phyloP scores from a whole-genome alignment of 2,797 vertebrate species.

The Cyprinodon diabolis region DNA sequence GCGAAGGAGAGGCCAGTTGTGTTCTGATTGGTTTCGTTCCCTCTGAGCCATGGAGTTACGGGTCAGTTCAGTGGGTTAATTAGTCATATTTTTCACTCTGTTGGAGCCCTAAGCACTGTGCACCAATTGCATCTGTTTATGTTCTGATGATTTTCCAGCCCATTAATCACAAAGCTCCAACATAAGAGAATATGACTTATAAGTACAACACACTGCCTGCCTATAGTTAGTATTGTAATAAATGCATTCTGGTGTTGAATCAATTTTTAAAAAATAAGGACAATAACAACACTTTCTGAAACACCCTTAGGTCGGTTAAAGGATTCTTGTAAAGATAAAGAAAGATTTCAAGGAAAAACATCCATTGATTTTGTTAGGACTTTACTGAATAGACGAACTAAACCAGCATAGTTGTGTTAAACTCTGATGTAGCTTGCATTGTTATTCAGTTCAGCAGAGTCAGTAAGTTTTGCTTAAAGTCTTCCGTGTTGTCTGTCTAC shows the following conservation, averaged over 20 bases:
- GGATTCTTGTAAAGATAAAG: background rate
- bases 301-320: background rate
- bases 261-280: conserved; percentile 21
- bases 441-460: no score
- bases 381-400: no score
- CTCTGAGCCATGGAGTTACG: conserved; percentile 31
- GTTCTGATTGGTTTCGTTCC: conserved; percentile 43
- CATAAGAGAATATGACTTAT: conserved; percentile 1
- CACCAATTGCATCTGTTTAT: conserved; percentile 65
- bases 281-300: conserved; percentile 8
- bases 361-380: no score
- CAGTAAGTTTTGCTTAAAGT: no score
- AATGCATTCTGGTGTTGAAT: conserved; percentile 12
- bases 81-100: conserved; percentile 64
- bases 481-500: no score
- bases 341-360: no score
- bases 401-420: no score
- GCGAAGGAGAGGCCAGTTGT: conserved; percentile 10
- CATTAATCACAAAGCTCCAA: conserved; percentile 57
- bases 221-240: conserved; percentile 2
- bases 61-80: conserved; percentile 67
- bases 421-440: no score
- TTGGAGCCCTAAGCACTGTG: conserved; percentile 42
- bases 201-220: conserved; percentile 21
- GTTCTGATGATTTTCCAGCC: conserved; percentile 51